phyloP scores from a whole-genome alignment of 2,113 vertebrate species.

The Hoplias malabaricus region DNA sequence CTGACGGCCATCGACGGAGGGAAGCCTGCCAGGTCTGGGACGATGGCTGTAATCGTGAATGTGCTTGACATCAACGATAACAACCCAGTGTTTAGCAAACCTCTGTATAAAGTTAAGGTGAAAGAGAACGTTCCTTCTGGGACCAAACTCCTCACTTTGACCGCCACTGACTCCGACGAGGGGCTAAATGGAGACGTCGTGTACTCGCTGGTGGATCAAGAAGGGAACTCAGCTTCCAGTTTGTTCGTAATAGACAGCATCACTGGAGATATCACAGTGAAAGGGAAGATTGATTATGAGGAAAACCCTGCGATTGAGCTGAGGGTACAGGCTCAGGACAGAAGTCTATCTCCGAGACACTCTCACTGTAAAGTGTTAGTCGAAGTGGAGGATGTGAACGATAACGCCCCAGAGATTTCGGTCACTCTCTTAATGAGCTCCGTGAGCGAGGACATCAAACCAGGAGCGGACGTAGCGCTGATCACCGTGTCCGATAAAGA shows the following conservation, averaged over 20 bases:
- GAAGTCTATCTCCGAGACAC: slow-evolving; percentile 18
- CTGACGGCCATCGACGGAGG: slow-evolving; percentile 64
- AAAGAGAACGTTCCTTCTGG: slow-evolving; percentile 46
- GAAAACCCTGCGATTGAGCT: slow-evolving; percentile 59
- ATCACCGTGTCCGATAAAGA: slow-evolving; percentile 75
- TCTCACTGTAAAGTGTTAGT: slow-evolving; percentile 72
- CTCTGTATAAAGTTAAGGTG: slow-evolving; percentile 51
- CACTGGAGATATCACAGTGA: slow-evolving; percentile 72
- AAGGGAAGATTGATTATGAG: slow-evolving; percentile 64
- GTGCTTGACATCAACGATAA: slow-evolving; percentile 59
- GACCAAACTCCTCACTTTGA: slow-evolving; percentile 47
- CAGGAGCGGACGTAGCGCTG: slow-evolving; percentile 76
- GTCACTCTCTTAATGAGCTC: slow-evolving; percentile 69
- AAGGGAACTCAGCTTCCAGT: background rate
- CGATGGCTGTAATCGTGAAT: slow-evolving; percentile 39
- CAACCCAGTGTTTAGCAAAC: slow-evolving; percentile 47
- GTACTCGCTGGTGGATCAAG: slow-evolving; percentile 65
- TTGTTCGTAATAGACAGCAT: slow-evolving; percentile 66
- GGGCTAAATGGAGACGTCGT: slow-evolving; percentile 35
- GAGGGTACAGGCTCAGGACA: slow-evolving; percentile 52
- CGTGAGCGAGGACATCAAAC: slow-evolving; percentile 68
- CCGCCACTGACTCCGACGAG: slow-evolving; percentile 58
- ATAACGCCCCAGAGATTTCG: slow-evolving; percentile 76
- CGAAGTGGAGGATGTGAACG: slow-evolving; percentile 78
- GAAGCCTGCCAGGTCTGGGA: slow-evolving; percentile 49